Base-by-base conservation (phyloP, 2,113 vertebrate genomes). In the Callithrix jacchus region DNA sequence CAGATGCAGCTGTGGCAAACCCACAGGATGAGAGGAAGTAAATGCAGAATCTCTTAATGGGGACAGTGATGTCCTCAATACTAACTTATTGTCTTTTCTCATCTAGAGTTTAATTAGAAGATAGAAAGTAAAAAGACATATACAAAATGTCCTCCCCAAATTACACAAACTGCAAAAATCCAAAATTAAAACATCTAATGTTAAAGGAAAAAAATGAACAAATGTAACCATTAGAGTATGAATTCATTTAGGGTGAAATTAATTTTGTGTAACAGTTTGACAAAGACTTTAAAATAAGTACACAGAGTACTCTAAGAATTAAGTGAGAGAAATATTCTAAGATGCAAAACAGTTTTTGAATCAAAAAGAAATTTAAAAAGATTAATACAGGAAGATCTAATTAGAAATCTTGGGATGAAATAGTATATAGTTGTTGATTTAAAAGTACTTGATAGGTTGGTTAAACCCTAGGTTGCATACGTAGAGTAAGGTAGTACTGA, bases 181-280 rank as follows among this genome's bases (percentile, higher is more conserved):
- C 47, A 56, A 56, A 94, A 74, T 74, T 52, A 42, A 74, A n/a
- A 64, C 64, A n/a, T 16, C n/a, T 42, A 89, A 18, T 42, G 35
- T 73, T 83, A 74, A 52, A 45, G 85, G 45, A 35, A 82, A 23
- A 37, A 8, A 89, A n/a, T 3, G 27, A 81, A 42, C 14, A 88
- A 94, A 89, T 49, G 74, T 81, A 54, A 83, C 45, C 27, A 49
- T 66, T 16, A 56, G 23, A 83, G 68, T 76, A 76, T 68, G 54
- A 74, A 66, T 54, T 94, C 23, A 77, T 32, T 84, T 54, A 17
- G 30, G 45, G 64, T n/a, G 8, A 89, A 68, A 84, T 56, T 89
- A 89, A 68, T 56, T 89, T 94, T 83, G 89, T 84, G 8, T 37
- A 45, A 74, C 16, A 45, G n/a, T 83, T 66, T 89, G 68, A 94